Conservation (phyloP, 1,140 invertebrate species). For the Phymastichus coffea region DNA sequence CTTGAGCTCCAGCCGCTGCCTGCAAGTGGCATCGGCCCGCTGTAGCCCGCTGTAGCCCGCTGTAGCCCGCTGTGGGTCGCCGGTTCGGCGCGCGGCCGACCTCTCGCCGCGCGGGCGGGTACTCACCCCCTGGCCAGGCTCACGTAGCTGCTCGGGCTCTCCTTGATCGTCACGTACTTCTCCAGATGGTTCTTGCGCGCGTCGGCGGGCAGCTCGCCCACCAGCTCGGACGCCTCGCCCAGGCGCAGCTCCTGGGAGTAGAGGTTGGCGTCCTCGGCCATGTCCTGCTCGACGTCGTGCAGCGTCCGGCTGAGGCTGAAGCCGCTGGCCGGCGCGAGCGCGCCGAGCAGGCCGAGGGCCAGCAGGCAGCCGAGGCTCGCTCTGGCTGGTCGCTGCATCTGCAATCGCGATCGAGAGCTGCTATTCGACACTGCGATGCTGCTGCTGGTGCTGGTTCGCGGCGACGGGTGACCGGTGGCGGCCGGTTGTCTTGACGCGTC, state of each 20-base stretch:
- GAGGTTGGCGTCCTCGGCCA: constrained; percentile 19
- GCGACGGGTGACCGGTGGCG: no score
- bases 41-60: no score
- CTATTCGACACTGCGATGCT: no score
- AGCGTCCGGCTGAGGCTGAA: constrained; percentile 21
- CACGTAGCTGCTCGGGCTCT: constrained; percentile 15
- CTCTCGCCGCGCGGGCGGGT: no score
- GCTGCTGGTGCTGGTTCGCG: no score
- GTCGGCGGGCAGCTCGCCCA: no score
- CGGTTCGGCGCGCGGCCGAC: no score
- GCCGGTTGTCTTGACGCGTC: no score
- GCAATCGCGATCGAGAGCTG: not conserved
- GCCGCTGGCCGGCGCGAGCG: not conserved
- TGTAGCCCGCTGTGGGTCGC: no score
- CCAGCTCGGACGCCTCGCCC: constrained; percentile 29
- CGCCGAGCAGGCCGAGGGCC: constrained; percentile 3
- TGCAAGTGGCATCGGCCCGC: constrained; percentile 15
- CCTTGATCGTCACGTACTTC: constrained; percentile 20
- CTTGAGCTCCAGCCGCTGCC: constrained; percentile 60
- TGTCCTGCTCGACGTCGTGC: constrained; percentile 24
- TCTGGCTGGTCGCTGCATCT: not conserved
- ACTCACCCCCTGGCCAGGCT: constrained; percentile 8
- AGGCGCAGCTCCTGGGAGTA: constrained; percentile 20
- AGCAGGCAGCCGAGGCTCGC: not conserved
- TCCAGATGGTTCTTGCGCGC: constrained; percentile 12